Base-by-base conservation (phyloP, 2,888 invertebrate genomes). In the Chrysomela aeneicollis region DNA sequence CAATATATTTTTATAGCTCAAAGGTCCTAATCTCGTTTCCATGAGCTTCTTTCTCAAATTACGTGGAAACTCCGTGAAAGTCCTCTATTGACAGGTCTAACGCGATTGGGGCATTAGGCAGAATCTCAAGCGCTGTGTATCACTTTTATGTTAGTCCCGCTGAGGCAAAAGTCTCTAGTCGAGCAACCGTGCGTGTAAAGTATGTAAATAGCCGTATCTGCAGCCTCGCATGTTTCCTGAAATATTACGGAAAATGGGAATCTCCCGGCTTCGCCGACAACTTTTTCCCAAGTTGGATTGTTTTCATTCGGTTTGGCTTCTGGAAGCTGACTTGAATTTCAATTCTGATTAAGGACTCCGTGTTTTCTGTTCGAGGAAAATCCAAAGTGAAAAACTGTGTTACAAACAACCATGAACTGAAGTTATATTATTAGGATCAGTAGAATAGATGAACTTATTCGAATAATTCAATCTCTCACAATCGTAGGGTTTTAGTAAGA, bases 101-200 rank as follows among this genome's bases (percentile, higher is more conserved):
- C 73, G 72, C 68, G 72, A 73, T 68, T 70, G 63, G 68, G 70
- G 64, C 74, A 73, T 76, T 76, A 77, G 77, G 75, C 75, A 71
- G 73, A 76, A 76, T 73, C 74, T 74, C 74, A 73, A 74, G 76
- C 74, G 73, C 72, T 75, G 74, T 77, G 77, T 73, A 79, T 79
- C 78, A 78, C 76, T 79, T 79, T 79, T 78, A 79, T 79, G 78
- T 77, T 76, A 75, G 76, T 74, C 74, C 73, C 75, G 75, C 76
- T 77, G 74, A 71, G 74, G 73, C 74, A 74, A 74, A 77, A 76
- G 76, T 78, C 73, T 75, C 77, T 75, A 76, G 70, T 70, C 73
- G 74, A 74, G 77, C 76, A 70, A 67, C 76, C 75, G 76, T 77
- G 78, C 77, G 76, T 77, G 76, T 78, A 78, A 79, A 77, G 73